Base-by-base conservation (phyloP, 2,113 vertebrate genomes). In the Sinocyclocheilus anshuiensis region DNA sequence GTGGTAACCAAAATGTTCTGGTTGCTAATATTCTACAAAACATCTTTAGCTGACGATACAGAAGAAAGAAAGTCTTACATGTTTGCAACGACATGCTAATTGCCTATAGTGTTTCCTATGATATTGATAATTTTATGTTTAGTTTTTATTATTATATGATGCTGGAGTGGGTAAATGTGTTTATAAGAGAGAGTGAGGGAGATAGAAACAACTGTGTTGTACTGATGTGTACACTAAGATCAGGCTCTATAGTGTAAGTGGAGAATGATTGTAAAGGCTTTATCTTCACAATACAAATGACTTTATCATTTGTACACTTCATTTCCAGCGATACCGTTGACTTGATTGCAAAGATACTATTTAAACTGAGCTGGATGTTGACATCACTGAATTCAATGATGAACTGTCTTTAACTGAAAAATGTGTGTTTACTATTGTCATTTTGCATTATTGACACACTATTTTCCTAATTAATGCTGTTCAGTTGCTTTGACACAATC, bases 221-320 rank as follows among this genome's bases (percentile, higher is more conserved):
- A 16, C 15, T 55, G 15, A 78, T 59, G 18, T 59, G 53, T 78
- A 36, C 53, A 16, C 63, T 81, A 45, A 53, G 48, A 45, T 20
- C 81, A 39, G 11, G 18, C 4, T 81, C 10, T 48, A 5, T 45
- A 11, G 55, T 81, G 8, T 81, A 45, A 42, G 42, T 81, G 36
- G 42, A 81, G 42, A 81, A 81, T 48, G 13, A 29, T 67, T 67
- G 61, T 67, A 48, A 81, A 53, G 39, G 57, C 20, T 45, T 42
- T 76, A 84, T 74, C 26, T n/a, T 8, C 36, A 1, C 36, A 15
- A 26, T 83, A 1, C 42, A 33, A 63, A 16, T 36, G 65, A n/a
- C 59, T 67, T 67, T n/a, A n/a, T n/a, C n/a, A n/a, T n/a, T n/a
- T n/a, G n/a, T n/a, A n/a, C n/a, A n/a, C n/a, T n/a, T n/a, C n/a